Percentiles rank a stretch among this genome's conserved stretches.
Evolutionary conservation across 2,113 vertebrate genomes (phyloP).

Genomic region (Cardinalis cardinalis): DNA sequence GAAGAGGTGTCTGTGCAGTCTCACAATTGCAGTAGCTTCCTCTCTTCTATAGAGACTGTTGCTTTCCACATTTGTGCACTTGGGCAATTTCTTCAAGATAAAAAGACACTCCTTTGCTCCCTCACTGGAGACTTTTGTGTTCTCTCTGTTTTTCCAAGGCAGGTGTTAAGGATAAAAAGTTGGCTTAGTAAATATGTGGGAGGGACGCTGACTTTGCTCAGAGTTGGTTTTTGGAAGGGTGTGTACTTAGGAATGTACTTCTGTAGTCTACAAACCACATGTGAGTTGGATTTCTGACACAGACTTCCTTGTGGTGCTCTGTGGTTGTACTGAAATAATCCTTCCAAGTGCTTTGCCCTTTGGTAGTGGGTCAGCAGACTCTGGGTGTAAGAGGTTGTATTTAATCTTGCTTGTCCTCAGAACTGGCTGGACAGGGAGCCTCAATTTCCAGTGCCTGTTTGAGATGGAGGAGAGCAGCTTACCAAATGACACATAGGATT

Average conservation of each 20-base stretch:
- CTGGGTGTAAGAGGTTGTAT: not conserved
- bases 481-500: rapidly evolving
- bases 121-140: not conserved
- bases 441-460: not conserved
- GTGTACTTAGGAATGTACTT: not conserved
- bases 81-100: not conserved
- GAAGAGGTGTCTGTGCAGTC: not conserved
- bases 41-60: not conserved
- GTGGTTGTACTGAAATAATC: not conserved
- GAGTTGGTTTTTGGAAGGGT: not conserved
- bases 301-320: not conserved
- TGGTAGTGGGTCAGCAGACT: not conserved
- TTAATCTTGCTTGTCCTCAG: not conserved
- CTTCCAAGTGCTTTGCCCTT: not conserved
- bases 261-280: not conserved
- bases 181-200: not conserved
- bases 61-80: not conserved
- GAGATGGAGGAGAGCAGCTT: not conserved
- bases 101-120: not conserved
- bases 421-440: not conserved
- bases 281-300: not conserved
- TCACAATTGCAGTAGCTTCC: not conserved
- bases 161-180: not conserved
- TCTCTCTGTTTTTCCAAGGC: not conserved
- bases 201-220: not conserved